Conservation (phyloP, 2,888 invertebrate species). For the Argynnis bischoffii region DNA sequence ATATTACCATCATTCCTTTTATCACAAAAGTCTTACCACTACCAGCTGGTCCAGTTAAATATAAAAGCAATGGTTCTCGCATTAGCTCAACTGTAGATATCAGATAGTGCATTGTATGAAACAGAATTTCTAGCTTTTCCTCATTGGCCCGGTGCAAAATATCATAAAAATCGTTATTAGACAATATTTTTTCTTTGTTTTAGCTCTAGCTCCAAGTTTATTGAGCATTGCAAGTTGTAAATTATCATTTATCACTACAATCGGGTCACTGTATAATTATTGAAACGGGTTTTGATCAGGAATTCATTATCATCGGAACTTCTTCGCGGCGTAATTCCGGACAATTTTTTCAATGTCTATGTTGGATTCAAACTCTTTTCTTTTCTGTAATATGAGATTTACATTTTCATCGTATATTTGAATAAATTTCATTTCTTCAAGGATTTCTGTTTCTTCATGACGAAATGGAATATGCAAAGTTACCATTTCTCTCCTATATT, state of each 20-base stretch:
- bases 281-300: not conserved
- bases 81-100: too few relatives aligned
- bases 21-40: too few relatives aligned
- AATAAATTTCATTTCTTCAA: constrained; percentile 34
- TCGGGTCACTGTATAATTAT: not conserved
- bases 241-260: not conserved
- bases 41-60: too few relatives aligned
- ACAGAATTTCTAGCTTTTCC: too few relatives aligned
- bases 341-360: constrained; percentile 49
- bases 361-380: constrained; percentile 51
- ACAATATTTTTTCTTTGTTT: not conserved
- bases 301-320: constrained; percentile 11
- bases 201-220: constrained; percentile 9
- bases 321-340: constrained; percentile 30
- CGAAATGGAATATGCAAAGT: constrained; percentile 38
- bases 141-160: too few relatives aligned
- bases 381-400: constrained; percentile 44
- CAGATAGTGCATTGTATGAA: too few relatives aligned
- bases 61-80: too few relatives aligned
- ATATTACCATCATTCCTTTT: too few relatives aligned
- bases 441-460: constrained; percentile 31
- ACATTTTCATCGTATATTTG: constrained; percentile 47
- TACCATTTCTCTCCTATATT: constrained; percentile 51
- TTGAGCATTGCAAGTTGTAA: not conserved
- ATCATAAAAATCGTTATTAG: too few relatives aligned